phyloP scores from a whole-genome alignment of 2,797 vertebrate genomes.

The Adelosebastes latens region DNA sequence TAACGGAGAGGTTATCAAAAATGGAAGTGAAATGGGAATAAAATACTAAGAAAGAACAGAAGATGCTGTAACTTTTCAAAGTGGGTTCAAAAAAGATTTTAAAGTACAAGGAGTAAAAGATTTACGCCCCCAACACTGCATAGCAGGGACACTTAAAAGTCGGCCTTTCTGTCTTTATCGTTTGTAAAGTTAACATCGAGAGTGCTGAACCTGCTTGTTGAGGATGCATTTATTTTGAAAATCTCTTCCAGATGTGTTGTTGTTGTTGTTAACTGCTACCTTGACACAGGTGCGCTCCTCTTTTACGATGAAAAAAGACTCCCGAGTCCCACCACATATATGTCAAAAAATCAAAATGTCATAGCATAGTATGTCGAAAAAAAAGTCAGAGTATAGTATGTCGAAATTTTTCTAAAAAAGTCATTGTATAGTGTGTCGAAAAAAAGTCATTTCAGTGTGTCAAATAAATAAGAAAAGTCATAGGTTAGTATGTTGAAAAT shows the following conservation, averaged over 20 bases:
- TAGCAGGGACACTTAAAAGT: no score
- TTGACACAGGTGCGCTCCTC: conserved; percentile 54
- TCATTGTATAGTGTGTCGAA: no score
- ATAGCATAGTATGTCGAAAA: no score
- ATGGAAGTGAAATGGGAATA: background rate
- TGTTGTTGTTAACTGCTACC: background rate
- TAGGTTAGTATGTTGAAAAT: no score
- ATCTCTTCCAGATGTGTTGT: background rate
- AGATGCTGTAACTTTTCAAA: background rate
- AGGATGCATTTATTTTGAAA: conserved; percentile 56
- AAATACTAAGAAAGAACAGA: background rate
- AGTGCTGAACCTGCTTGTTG: background rate
- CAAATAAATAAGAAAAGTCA: no score
- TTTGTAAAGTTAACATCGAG: background rate
- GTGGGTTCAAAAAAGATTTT: background rate
- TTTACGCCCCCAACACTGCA: no score
- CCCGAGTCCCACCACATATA: background rate
- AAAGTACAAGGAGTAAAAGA: background rate
- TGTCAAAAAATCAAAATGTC: no score
- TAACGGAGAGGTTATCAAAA: background rate
- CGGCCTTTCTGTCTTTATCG: background rate
- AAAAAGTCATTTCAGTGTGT: no score
- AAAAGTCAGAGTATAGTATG: no score
- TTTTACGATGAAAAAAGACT: conserved; percentile 12
- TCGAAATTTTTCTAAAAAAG: no score